Base-by-base conservation (phyloP, 2,113 vertebrate genomes). In the Agelaius phoeniceus region DNA sequence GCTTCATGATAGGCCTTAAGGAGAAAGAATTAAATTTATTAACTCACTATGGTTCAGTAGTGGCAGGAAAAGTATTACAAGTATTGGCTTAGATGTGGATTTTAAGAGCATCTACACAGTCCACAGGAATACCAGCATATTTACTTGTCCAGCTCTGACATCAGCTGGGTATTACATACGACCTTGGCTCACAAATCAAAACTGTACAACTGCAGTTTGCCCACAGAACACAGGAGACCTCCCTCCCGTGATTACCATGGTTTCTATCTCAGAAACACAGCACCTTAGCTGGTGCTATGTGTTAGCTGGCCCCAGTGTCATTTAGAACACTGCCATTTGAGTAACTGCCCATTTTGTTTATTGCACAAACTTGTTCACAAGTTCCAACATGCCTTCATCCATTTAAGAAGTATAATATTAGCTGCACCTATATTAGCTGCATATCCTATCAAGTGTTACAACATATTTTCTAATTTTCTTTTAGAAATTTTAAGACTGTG, bases 351-450 rank as follows among this genome's bases (percentile, higher is more conserved):
- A 7, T 80, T 90, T n/a, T 41, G 6, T 33, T 86, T 48, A 69
- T 63, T 93, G 83, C 51, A 92, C 65, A 77, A 88, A 77, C 72
- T 62, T 12, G 30, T 58, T 35, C 19, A 44, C 92, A 92, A 84
- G 94, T 84, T 88, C 55, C 82, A 93, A 83, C 90, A 74, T 13
- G 94, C 51, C 90, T 88, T 69, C 46, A 77, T 51, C 46, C 37
- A 80, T 57, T 72, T 33, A 83, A 76, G 26, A 66, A 71, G 27
- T 11, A 30, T 15, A 65, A 35, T 66, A 86, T 74, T 39, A 86
- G 57, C 43, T 69, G 55, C 23, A 84, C 67, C 15, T 62, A 58
- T 30, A 54, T 54, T 19, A 54, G 54, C 63, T 69, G 77, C 18
- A 46, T 33, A 77, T 27, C 43, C 33, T 33, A 66, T 39, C 15